Evolutionary conservation across 2,888 invertebrate genomes (phyloP).

Genomic region (Danaus chrysippus): DNA sequence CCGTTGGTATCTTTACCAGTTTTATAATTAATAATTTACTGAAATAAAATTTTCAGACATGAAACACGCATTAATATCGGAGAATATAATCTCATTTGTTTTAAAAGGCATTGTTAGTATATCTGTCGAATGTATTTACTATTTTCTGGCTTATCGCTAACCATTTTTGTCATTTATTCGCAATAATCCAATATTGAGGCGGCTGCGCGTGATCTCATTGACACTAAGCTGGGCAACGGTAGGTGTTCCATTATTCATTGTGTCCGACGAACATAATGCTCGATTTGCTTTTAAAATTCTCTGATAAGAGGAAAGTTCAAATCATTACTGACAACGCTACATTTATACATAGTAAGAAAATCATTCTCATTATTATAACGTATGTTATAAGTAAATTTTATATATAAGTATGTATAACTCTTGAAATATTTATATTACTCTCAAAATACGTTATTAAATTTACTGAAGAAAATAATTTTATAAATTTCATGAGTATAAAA

Average conservation of each 20-base stretch:
- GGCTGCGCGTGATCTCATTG: slow-evolving; percentile 71
- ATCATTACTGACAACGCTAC: background rate
- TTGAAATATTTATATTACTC: too few species aligned
- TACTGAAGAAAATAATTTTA: too few species aligned
- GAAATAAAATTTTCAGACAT: background rate
- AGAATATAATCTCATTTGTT: background rate
- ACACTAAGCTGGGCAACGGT: slow-evolving; percentile 62
- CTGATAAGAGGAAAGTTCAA: background rate
- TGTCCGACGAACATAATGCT: slow-evolving; percentile 55
- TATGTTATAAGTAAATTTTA: too few species aligned
- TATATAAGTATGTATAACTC: too few species aligned
- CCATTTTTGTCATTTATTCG: slow-evolving; percentile 69
- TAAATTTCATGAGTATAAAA: too few species aligned
- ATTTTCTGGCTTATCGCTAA: slow-evolving; percentile 43
- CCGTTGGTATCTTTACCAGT: background rate
- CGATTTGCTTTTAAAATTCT: slow-evolving; percentile 18
- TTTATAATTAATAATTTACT: background rate
- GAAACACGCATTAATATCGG: background rate
- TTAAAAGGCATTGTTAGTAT: background rate
- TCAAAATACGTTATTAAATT: too few species aligned
- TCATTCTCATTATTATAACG: too few species aligned
- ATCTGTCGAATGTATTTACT: slow-evolving; percentile 5
- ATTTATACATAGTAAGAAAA: too few species aligned
- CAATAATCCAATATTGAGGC: slow-evolving; percentile 69
- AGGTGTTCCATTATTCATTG: slow-evolving; percentile 70